Evolutionary conservation across 2,797 vertebrate genomes (phyloP).

Genomic region (Harpagifer antarcticus): DNA sequence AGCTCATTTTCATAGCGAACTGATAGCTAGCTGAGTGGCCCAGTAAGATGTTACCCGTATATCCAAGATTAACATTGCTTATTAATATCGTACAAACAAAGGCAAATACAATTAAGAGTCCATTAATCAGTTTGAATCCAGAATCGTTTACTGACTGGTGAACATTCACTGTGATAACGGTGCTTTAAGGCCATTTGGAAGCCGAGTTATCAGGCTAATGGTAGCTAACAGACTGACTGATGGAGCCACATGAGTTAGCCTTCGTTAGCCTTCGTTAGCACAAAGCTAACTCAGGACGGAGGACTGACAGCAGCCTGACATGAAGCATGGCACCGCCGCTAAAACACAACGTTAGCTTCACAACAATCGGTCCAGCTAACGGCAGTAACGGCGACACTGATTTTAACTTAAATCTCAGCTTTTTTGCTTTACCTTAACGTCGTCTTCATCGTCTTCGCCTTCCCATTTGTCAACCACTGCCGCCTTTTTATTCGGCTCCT

Average conservation of each 20-base stretch:
- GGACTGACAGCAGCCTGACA: slow-evolving; percentile 41
- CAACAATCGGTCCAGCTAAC: neutral
- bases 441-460: slow-evolving; percentile 93
- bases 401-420: rapidly evolving
- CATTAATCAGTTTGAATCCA: neutral
- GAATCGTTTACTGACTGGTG: rapidly evolving
- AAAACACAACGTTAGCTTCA: neutral
- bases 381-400: neutral
- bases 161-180: neutral
- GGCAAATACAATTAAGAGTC: neutral
- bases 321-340: slow-evolving; percentile 41
- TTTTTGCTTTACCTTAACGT: slow-evolving; percentile 88
- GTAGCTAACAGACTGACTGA: slow-evolving; percentile 12
- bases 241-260: slow-evolving; percentile 75
- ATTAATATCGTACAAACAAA: neutral
- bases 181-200: neutral
- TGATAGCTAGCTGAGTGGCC: slow-evolving; percentile 50
- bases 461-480: slow-evolving; percentile 88
- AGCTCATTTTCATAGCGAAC: slow-evolving; percentile 19
- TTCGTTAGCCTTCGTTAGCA: slow-evolving; percentile 64
- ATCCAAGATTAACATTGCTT: neutral
- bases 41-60: slow-evolving; percentile 29
- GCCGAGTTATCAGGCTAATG: neutral
- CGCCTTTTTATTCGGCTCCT: slow-evolving; percentile 85
- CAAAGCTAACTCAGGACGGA: slow-evolving; percentile 35